A percentile compares a stretch with the other conserved stretches of the same genome.
These are phyloP conservation scores for Podarcis muralis DNA, from an alignment of 2,113 vertebrate genomes.

Conservation along the genomic window DNA sequence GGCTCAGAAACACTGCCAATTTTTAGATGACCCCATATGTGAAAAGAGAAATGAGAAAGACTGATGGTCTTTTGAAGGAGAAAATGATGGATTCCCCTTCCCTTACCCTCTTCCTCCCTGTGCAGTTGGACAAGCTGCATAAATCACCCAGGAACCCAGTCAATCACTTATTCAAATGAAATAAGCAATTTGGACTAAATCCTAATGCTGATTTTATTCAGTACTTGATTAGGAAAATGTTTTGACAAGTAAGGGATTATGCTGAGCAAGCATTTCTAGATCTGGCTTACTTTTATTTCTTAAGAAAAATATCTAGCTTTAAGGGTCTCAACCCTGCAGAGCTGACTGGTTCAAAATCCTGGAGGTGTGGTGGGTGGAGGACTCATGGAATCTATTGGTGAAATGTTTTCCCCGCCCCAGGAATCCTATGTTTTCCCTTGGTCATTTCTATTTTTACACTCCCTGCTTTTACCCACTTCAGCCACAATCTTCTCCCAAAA, in stretches of 20 bases:
- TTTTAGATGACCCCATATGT: neutral
- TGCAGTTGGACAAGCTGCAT: constrained; percentile 12
- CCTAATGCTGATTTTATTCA: neutral
- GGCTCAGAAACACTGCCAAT: neutral
- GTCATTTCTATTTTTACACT: neutral
- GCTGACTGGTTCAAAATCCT: neutral
- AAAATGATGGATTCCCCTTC: constrained; percentile 12
- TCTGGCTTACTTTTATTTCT: neutral
- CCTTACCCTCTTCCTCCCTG: constrained; percentile 15
- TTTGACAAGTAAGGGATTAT: constrained; percentile 10
- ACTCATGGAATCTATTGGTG: neutral
- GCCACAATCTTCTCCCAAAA: neutral
- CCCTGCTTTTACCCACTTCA: neutral
- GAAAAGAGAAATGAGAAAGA: neutral
- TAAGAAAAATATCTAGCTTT: neutral
- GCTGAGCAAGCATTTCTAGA: constrained; percentile 17
- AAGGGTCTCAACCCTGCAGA: neutral
- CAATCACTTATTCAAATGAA: constrained; percentile 40
- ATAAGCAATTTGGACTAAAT: constrained; percentile 12
- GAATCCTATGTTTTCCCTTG: no score
- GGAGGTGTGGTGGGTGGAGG: neutral
- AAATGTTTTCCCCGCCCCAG: neutral
- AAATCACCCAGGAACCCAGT: neutral
- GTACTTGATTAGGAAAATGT: neutral
- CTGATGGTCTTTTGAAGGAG: neutral